A percentile compares a stretch with the other conserved stretches of the same genome.
phyloP scores from a whole-genome alignment of 2,113 vertebrate species.

The Mustela lutreola region DNA sequence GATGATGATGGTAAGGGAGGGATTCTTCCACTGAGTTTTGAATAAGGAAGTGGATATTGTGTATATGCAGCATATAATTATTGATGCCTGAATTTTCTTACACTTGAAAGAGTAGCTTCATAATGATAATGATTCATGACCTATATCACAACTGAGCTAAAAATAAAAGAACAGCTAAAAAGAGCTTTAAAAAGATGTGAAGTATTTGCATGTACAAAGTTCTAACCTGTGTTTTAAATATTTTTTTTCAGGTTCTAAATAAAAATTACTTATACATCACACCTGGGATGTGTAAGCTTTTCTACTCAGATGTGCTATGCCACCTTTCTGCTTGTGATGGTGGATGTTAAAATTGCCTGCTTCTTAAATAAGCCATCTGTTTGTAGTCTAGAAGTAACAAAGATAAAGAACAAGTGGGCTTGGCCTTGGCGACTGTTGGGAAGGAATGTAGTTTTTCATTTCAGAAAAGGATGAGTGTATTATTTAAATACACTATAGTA shows the following conservation, averaged over 20 bases:
- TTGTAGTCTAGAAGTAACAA: slow-evolving; percentile 54
- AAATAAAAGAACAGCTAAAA: slow-evolving; percentile 55
- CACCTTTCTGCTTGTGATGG: slow-evolving; percentile 53
- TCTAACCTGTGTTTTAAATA: slow-evolving; percentile 41
- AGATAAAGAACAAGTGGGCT: slow-evolving; percentile 30
- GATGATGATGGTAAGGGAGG: background rate
- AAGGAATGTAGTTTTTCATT: slow-evolving; percentile 53
- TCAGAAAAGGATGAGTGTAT: background rate
- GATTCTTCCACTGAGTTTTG: background rate
- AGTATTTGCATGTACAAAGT: slow-evolving; percentile 34
- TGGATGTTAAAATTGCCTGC: slow-evolving; percentile 64
- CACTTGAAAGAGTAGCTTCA: slow-evolving; percentile 6
- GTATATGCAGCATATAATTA: background rate
- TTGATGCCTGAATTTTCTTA: slow-evolving; percentile 22
- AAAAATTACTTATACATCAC: slow-evolving; percentile 58
- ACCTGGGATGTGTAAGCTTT: slow-evolving; percentile 59
- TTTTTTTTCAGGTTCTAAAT: slow-evolving; percentile 59
- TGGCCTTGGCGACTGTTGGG: background rate
- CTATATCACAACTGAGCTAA: slow-evolving; percentile 12
- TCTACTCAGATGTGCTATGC: slow-evolving; percentile 10
- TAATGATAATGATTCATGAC: background rate
- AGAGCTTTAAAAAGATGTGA: slow-evolving; percentile 43
- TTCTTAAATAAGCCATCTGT: slow-evolving; percentile 66
- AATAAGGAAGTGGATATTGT: background rate
- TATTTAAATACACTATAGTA: slow-evolving; percentile 45